Evolutionary conservation across 2,888 invertebrate species (phyloP), one percentile per base, ranked within the genome.

Genomic region (Acrobasis consociella): DNA sequence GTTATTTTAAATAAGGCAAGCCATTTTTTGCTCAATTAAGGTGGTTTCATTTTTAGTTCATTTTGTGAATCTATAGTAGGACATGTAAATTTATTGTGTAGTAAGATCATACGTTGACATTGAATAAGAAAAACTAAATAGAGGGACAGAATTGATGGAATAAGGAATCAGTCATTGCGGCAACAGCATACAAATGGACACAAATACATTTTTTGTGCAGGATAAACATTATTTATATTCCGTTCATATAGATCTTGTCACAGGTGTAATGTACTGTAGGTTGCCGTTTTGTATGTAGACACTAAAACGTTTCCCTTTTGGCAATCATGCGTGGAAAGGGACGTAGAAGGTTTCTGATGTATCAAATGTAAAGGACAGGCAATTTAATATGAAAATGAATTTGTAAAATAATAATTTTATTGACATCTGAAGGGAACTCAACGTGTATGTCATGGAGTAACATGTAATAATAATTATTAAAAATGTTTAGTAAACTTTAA

Each of bases 101-200:
- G 42, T 56, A 58, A 42, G 16, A 42, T 22, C 11, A 22, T 46
- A 22, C 42, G 38, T 58, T 46, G 58, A 22, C 15, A 58, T 16
- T 59, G 38, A 60, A 38, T 39, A 42, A 51, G 38, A 60, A 60
- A 51, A 39, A 60, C 31, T 38, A 16, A 39, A 50, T 42, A 52
- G 22, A 31, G n/a, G 17, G 49, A 15, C 38, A 38, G 11, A 51
- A 51, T 51, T 51, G 50, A 60, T 60, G 60, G 39, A 11, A 16
- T 39, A 9, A 39, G 60, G 51, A 60, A 60, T 51, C 51, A 60
- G 60, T 60, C 51, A 17, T 60, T 17, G 50, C 17, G 60, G 8
- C n/a, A 50, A 37, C 60, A 9, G 60, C 60, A 60, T 60, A 60
- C 51, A 51, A 60, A 60, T 60, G 51, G 39, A 60, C 60, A n/a